Evolutionary conservation across 1,140 invertebrate species (phyloP).

Genomic region (Leptinotarsa lineolata): DNA sequence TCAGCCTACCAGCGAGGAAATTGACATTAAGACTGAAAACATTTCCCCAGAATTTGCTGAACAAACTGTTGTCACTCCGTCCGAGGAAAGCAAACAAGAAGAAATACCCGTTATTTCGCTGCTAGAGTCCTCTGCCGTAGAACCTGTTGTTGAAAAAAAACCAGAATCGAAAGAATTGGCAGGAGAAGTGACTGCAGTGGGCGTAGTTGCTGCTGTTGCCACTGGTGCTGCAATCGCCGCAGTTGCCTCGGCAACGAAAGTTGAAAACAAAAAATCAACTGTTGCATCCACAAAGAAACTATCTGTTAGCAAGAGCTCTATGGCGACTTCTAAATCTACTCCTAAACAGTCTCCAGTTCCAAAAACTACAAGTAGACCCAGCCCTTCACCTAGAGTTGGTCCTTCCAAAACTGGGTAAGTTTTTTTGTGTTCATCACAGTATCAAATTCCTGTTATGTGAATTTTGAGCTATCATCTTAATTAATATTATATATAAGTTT

Average conservation of each 20-base stretch:
- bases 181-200: constrained; percentile 42
- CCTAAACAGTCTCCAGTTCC: constrained; percentile 27
- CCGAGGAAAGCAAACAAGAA: constrained; percentile 43
- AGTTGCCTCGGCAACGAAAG: constrained; percentile 31
- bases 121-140: neutral
- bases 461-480: neutral
- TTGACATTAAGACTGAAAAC: constrained; percentile 39
- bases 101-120: constrained; percentile 17
- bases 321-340: constrained; percentile 42
- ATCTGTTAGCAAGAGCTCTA: constrained; percentile 38
- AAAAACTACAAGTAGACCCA: constrained; percentile 29
- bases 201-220: constrained; percentile 43
- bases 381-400: constrained; percentile 24
- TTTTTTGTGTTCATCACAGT: neutral
- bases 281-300: constrained; percentile 35
- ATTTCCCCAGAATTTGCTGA: constrained; percentile 42
- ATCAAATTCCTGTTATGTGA: neutral
- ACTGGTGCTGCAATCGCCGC: constrained; percentile 46
- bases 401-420: constrained; percentile 36
- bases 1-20: constrained; percentile 9
- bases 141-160: constrained; percentile 25
- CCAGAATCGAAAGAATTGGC: constrained; percentile 38
- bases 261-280: constrained; percentile 25
- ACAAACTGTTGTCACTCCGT: constrained; percentile 40
- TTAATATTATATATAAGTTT: too few species aligned